phyloP scores from a whole-genome alignment of 2,888 invertebrate genomes.

The Heteromyza rotundicornis region DNA sequence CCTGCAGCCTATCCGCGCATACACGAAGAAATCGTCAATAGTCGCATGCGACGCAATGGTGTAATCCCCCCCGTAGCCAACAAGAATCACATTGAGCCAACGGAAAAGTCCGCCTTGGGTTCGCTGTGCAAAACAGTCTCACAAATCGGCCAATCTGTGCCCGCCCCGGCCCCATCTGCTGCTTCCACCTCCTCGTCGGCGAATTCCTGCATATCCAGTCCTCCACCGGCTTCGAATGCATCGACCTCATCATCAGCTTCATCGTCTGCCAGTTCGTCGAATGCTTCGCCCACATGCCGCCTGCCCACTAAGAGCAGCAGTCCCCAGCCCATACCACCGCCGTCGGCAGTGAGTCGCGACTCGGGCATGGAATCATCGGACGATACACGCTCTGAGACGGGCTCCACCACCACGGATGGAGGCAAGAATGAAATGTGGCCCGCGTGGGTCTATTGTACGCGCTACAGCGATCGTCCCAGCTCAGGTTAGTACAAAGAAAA shows the following conservation, averaged over 20 bases:
- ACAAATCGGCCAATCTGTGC: constrained; percentile 67
- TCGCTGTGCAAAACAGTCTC: constrained; percentile 74
- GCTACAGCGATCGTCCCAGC: constrained; percentile 90
- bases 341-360: constrained; percentile 59
- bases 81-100: constrained; percentile 34
- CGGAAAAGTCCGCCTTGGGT: constrained; percentile 68
- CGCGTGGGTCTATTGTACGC: constrained; percentile 98
- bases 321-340: constrained; percentile 60
- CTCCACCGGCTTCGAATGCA: constrained; percentile 34
- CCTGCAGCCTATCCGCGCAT: constrained; percentile 61
- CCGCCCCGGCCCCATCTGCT: constrained; percentile 40
- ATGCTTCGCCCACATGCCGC: constrained; percentile 51
- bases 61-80: constrained; percentile 39
- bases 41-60: constrained; percentile 53
- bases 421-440: constrained; percentile 75
- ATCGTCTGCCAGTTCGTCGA: constrained; percentile 45
- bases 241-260: constrained; percentile 41
- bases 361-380: constrained; percentile 63
- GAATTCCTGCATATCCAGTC: constrained; percentile 40
- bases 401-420: constrained; percentile 60
- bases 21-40: constrained; percentile 61
- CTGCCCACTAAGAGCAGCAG: constrained; percentile 43
- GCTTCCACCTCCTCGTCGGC: constrained; percentile 42
- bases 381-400: constrained; percentile 61
- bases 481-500: constrained; percentile 80